A percentile compares a stretch with the other conserved stretches of the same genome.
Conservation (phyloP, 1,140 invertebrate species). For the Augochlora pura region DNA sequence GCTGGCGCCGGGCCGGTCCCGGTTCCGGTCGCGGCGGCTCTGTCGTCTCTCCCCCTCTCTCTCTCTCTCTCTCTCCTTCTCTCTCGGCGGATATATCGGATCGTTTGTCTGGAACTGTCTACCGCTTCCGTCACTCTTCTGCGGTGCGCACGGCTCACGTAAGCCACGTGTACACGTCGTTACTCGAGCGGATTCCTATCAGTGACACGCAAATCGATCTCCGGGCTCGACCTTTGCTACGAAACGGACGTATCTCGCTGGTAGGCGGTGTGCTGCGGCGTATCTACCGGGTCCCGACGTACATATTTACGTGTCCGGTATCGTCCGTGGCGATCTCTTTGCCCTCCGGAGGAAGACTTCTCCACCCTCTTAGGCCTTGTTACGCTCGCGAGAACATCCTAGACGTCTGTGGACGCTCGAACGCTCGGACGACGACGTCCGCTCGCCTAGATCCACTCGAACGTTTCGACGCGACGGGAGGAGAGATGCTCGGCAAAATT, state of each 20-base stretch:
- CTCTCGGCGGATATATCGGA: conserved; percentile 54
- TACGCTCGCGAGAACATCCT: background rate
- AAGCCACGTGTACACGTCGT: conserved; percentile 37
- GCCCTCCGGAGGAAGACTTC: conserved; percentile 4
- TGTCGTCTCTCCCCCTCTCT: too few relatives aligned
- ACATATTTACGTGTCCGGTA: conserved; percentile 38
- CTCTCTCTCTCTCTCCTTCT: too few relatives aligned
- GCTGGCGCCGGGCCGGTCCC: background rate
- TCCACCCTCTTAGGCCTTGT: conserved; percentile 5
- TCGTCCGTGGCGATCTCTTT: conserved; percentile 23
- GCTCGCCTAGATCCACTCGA: too few relatives aligned
- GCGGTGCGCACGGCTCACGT: too few relatives aligned
- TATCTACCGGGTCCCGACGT: conserved; percentile 15
- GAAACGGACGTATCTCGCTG: conserved; percentile 51
- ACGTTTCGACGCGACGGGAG: too few relatives aligned
- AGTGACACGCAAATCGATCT: conserved; percentile 71
- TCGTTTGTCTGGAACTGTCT: conserved; percentile 57
- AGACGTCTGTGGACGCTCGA: too few relatives aligned
- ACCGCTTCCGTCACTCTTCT: too few relatives aligned
- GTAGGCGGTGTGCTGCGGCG: conserved; percentile 33
- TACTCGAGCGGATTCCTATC: conserved; percentile 64
- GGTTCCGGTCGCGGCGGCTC: too few relatives aligned
- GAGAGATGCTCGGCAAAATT: too few relatives aligned
- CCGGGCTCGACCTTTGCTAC: conserved; percentile 50
- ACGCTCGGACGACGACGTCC: too few relatives aligned